phyloP scores from a whole-genome alignment of 1,140 invertebrate genomes.

The Drepana arcuata region DNA sequence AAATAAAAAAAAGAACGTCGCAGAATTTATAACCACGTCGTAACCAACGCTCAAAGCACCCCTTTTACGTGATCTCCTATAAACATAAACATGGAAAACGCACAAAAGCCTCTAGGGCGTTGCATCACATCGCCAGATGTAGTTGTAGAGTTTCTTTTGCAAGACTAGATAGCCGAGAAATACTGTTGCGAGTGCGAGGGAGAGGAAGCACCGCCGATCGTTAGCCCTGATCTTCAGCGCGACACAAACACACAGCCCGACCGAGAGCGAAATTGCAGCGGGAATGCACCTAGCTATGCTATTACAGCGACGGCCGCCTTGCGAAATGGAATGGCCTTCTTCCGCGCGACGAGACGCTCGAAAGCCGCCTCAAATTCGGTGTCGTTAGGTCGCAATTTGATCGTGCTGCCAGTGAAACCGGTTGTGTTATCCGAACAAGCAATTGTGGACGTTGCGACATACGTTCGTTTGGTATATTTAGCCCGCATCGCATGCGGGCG shows the following conservation, averaged over 20 bases:
- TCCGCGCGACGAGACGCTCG: constrained; percentile 14
- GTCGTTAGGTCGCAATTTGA: constrained; percentile 26
- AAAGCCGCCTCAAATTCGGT: constrained; percentile 24
- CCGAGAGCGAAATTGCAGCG: constrained; percentile 70
- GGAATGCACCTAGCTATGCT: constrained; percentile 70
- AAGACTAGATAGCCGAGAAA: constrained; percentile 26
- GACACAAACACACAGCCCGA: constrained; percentile 69
- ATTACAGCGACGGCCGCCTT: constrained; percentile 42
- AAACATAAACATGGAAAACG: constrained; percentile 70
- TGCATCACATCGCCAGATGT: constrained; percentile 64
- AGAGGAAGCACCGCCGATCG: constrained; percentile 54
- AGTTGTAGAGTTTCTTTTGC: constrained; percentile 68
- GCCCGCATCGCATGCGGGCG: constrained; percentile 58
- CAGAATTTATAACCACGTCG: constrained; percentile 49
- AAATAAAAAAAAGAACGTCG: constrained; percentile 57
- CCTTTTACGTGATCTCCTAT: constrained; percentile 66
- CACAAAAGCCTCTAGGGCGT: constrained; percentile 66
- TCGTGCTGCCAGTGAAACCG: constrained; percentile 28
- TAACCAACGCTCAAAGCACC: constrained; percentile 59
- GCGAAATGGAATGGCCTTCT: constrained; percentile 58
- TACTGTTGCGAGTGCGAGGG: constrained; percentile 37
- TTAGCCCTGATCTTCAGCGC: constrained; percentile 71
- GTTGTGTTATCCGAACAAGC: constrained; percentile 55
- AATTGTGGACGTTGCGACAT: constrained; percentile 53
- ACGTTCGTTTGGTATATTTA: constrained; percentile 65